Base-by-base conservation (phyloP, 2,888 invertebrate genomes). In the Mesopsocus fuscifrons region DNA sequence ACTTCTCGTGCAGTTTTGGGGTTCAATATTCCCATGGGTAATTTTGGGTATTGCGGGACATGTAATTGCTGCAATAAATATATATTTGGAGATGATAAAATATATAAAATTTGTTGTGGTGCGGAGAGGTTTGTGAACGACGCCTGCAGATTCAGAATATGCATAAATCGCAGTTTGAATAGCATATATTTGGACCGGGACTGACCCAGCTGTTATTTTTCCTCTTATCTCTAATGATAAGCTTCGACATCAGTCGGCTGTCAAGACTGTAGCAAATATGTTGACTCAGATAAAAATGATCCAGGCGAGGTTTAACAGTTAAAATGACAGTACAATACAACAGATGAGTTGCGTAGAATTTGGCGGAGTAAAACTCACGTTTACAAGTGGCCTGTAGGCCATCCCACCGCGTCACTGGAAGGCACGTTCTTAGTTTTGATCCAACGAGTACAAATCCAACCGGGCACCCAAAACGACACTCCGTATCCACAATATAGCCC, bases 391-490 rank as follows among this genome's bases (percentile, higher is more conserved):
- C 68, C 47, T 68, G 68, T 9, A 77, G 59, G 2, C 78, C 78
- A 52, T 75, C 74, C 78, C 78, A 79, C 53, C 69, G 65, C 0
- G 73, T 70, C 34, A 75, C 60, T 0, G 77, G 74, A 34, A 79
- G 59, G 52, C 78, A 79, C 21, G 69, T 72, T 31, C 77, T 58
- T 47, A 67, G 66, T 47, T 64, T 62, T 13, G 77, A 74, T 1
- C 77, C 77, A 16, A 73, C 68, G 38, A 77, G 58, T 49, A 67
- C 65, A 54, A 67, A 71, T 1, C 77, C 77, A n/a, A 62, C 59
- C 44, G 69, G 65, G 52, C 78, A 79, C 11, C 63, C 62, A 52
- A 76, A 76, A 26, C 64, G 64, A 51, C 78, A 79, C 35, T 69
- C 68, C 0, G 77, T 72, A 50, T 76, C 74, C 41, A 74, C 74